These are phyloP conservation scores for Athalia cordata DNA, from an alignment of 2,888 invertebrate species.

Conservation along the genomic window DNA sequence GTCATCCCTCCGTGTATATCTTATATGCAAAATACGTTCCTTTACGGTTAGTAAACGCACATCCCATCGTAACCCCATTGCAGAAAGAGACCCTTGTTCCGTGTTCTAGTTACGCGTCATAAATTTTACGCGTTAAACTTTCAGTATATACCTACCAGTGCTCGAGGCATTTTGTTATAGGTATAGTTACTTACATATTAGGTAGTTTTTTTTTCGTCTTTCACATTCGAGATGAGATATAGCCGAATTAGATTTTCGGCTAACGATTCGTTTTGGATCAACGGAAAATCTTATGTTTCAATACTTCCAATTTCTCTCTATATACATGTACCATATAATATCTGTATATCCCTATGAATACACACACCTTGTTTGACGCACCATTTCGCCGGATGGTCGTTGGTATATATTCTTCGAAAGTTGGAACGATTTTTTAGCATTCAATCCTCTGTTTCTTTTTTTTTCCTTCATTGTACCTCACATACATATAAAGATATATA, in stretches of 20 bases:
- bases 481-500: not conserved
- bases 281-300: not conserved
- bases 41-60: conserved; percentile 12
- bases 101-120: conserved; percentile 15
- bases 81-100: not conserved
- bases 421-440: conserved; percentile 31
- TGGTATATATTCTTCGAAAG: conserved; percentile 14
- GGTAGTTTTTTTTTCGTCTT: not conserved
- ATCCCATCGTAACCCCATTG: not conserved
- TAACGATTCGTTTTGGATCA: not conserved
- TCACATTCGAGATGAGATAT: not conserved
- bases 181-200: too few species aligned
- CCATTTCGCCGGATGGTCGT: conserved; percentile 11
- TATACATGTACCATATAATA: not conserved
- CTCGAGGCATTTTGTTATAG: too few species aligned
- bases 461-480: not conserved
- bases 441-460: conserved; percentile 31
- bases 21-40: not conserved
- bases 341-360: not conserved
- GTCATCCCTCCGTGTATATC: not conserved
- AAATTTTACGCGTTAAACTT: conserved; percentile 24
- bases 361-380: conserved; percentile 14
- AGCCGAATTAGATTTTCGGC: not conserved
- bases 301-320: not conserved
- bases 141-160: too few species aligned